Base-by-base conservation (phyloP, 1,140 invertebrate species). In the Penaeus vannamei region DNA sequence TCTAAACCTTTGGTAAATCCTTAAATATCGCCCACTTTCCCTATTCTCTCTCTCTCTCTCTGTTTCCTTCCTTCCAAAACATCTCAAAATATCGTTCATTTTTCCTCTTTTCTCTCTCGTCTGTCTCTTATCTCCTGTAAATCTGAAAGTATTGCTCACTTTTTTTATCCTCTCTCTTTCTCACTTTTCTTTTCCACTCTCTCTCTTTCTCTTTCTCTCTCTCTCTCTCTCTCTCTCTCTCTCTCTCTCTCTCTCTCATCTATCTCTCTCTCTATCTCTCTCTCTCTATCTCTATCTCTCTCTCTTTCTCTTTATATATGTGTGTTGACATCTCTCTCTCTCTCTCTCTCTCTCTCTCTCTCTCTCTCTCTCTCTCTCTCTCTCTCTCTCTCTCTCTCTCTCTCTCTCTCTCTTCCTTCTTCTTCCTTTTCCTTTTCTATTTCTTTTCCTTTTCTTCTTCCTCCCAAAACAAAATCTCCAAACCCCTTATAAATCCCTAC, bases 91-190 rank as follows among this genome's bases (percentile, higher is more conserved):
- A n/a, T 81, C 10, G 26, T 46, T 46, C 79, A 32, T 46, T 81
- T 42, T 81, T 46, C n/a, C 79, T 81, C 42, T 42, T 23, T 10
- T 36, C 23, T 10, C 23, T 46, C 12, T 5, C 14, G 5, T 32
- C 79, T 7, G 22, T 10, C 79, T 7, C 79, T 23, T 46, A 10
- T 42, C 7, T 46, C 23, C 79, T 10, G 10, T 32, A 10, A 60
- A 7, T 7, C 80, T 19, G 8, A 53, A 36, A 7, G n/a, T 53
- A 26, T 10, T 53, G 22, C 80, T 53, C 80, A 53, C 80, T 82
- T 53, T 82, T 53, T 82, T 53, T 82, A 36, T 82, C 80, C 80
- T 83, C 80, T 83, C 80, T 61, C 80, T 83, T 59, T 83, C 53
- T 83, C 80, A 53, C 80, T n/a, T 59, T 59, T 59, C 80, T 59